Evolutionary conservation across 2,888 invertebrate genomes (phyloP), one percentile per base, ranked within the genome.

Genomic region (Macrosiphum euphorbiae): DNA sequence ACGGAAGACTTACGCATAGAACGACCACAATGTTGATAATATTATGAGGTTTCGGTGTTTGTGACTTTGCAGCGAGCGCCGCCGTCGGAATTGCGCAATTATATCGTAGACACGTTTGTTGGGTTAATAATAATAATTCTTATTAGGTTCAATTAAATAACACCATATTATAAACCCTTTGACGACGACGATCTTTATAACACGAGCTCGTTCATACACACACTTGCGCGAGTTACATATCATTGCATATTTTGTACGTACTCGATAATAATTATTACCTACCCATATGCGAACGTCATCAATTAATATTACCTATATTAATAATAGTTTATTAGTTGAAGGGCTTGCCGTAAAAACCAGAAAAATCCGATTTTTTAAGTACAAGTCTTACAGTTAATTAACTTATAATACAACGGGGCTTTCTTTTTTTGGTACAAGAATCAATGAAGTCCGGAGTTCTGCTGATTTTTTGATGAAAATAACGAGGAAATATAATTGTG

Each of bases 11-110:
- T 41, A 78, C 78, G 20, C 78, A 35, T 26, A 0, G 35, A 78
- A 35, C 35, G 35, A 78, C 78, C 35, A 78, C 35, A 78, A 20
- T 35, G 35, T 5, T 20, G 24, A 78, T 78, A 78, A 78, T 35
- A 35, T 78, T 86, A 86, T 86, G 28, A 28, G 86, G 86, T 86
- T 86, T 86, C 47, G 28, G 28, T 28, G 86, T n/a, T n/a, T 86
- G 86, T 86, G 86, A n/a, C 78, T 78, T 78, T 78, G 35, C 78
- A 78, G 35, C 7, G 67, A 67, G n/a, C 5, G 16, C 41, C 47
- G 44, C 47, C 26, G 8, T 47, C 13, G 47, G 47, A 47, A 86
- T 44, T 16, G 13, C 47, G 47, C 86, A 50, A 44, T 86, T 50
- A 13, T 67, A 67, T 67, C 16, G 16, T n/a, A 78, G 78, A 78